Base-by-base conservation (phyloP, 2,888 invertebrate species). In the Vannuccia rotundouncinata region DNA sequence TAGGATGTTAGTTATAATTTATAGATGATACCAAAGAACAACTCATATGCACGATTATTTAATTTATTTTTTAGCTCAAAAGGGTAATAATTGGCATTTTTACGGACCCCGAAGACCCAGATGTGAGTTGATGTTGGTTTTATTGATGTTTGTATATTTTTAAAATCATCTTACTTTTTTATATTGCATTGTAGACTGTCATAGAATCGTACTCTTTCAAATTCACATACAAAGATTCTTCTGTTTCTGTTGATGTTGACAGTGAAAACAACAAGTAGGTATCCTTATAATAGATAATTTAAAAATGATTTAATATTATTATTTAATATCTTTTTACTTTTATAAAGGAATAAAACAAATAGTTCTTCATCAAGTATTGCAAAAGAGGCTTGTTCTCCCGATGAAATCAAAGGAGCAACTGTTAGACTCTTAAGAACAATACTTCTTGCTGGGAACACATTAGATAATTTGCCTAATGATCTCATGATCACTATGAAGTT, bases 121-220 rank as follows among this genome's bases (percentile, higher is more conserved):
- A 87, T 82, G 87, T 87, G 84, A 85, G 84, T 83, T 80, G 80
- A 45, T 5, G 10, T 59, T 31, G 5, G 13, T 76, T 29, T 29
- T 30, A 30, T 73, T 17, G 13, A 59, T 81, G 77, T 75, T 60
- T 31, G 28, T 13, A 0, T 28, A 27, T 30, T 29, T 31, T 27
- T 25, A 75, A 78, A 59, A 27, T 10, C 10, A 22, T 25, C 74
- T 73, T 73, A 73, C 22, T 73, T 73, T 73, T 30, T 10, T 79
- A 79, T 17, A 1, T 0, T 66, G 29, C 45, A 45, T 77, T 84
- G 31, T 84, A 88, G 85, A 85, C 85, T 66, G 85, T 87, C n/a
- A 85, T 88, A 79, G 88, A 88, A 81, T 86, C 87, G 0, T 89
- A 88, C 83, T 86, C 87, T n/a, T 89, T 88, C 84, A 87, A 86